Base-by-base conservation (phyloP, 2,888 invertebrate genomes). In the Amphipyra tragopoginis region DNA sequence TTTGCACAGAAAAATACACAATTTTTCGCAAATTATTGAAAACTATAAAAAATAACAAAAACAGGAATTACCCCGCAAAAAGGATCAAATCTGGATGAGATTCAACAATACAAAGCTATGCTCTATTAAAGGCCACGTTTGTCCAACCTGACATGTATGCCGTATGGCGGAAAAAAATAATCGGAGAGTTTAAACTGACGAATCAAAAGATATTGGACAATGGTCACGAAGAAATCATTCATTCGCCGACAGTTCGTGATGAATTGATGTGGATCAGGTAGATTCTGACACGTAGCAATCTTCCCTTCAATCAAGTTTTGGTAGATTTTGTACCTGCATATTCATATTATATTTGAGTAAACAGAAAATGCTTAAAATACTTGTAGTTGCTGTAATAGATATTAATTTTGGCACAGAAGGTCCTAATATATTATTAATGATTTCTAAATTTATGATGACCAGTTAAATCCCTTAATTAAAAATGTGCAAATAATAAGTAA, bases 171-270 rank as follows among this genome's bases (percentile, higher is more conserved):
- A 82, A 86, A 86, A 88, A 86, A 85, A 86, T 74, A 81, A 81
- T 83, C 85, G 73, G 79, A 73, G 82, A 82, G 79, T 83, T 84
- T 81, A 82, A 82, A 81, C 77, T 81, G 82, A 83, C 85, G 90
- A 90, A 94, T 94, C 94, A 92, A 94, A 94, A 89, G 92, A 82
- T 64, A 81, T 93, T 91, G 94, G 94, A 94, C 94, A 94, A 94
- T 93, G 94, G 94, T 94, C 94, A 93, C 86, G 90, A 85, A 85
- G 80, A 81, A 85, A 88, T 88, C 87, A 81, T 84, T 88, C 87
- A 85, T 81, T 70, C 73, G 81, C 79, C 72, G 83, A 83, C 82
- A 85, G 85, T 80, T 86, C 62, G 75, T 65, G 86, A 88, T 85
- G 87, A 88, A 90, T 89, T 85, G 86, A 85, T 88, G 85, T 86